Percentiles rank a stretch among this genome's conserved stretches.
These are phyloP conservation scores for Mormoops blainvillei DNA, from an alignment of 2,113 vertebrate species.

Conservation along the genomic window DNA sequence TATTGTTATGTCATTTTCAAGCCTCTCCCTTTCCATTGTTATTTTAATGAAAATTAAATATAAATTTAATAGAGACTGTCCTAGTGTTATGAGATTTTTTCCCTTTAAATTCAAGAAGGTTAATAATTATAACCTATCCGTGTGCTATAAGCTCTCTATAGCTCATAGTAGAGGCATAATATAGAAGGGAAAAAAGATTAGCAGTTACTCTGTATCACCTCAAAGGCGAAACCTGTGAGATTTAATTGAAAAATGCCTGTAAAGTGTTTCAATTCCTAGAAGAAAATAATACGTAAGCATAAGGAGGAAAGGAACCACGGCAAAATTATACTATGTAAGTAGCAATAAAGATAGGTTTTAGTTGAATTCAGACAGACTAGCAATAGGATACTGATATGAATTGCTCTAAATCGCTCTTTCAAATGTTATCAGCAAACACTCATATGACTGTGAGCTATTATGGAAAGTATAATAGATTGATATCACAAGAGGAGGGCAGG, in stretches of 20 bases:
- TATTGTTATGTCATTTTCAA: background rate
- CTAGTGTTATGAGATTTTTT: background rate
- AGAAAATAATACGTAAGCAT: constrained; percentile 39
- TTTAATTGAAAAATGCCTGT: constrained; percentile 61
- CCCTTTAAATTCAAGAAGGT: constrained; percentile 28
- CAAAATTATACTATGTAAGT: background rate
- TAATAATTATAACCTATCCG: constrained; percentile 56
- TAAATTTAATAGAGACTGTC: constrained; percentile 23
- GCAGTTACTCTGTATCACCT: constrained; percentile 31
- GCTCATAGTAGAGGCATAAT: constrained; percentile 30
- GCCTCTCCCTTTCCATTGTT: background rate
- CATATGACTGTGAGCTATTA: background rate
- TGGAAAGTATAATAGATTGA: background rate
- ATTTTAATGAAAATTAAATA: background rate
- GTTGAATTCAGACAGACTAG: constrained; percentile 5
- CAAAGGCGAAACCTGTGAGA: constrained; percentile 10
- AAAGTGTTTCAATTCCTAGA: constrained; percentile 35
- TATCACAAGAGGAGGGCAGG: background rate
- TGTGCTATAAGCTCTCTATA: background rate
- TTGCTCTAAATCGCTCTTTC: background rate
- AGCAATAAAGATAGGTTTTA: constrained; percentile 28
- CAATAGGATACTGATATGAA: background rate
- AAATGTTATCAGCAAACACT: constrained; percentile 27
- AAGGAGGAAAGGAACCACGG: background rate
- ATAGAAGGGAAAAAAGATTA: constrained; percentile 45